Base-by-base conservation (phyloP, 2,113 vertebrate genomes). In the Lepus timidus region DNA sequence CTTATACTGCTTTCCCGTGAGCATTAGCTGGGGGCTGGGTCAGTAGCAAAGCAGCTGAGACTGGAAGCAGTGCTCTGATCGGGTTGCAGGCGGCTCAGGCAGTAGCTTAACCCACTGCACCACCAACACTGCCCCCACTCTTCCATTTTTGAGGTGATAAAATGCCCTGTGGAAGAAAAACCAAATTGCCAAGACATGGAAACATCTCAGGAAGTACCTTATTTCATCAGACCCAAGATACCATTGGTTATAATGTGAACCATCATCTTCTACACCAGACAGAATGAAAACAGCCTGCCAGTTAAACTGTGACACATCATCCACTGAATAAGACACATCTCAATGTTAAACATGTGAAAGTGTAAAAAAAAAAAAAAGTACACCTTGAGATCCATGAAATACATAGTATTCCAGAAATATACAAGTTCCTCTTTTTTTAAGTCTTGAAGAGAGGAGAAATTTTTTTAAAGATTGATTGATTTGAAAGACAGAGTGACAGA, bases 291-390 rank as follows among this genome's bases (percentile, higher is more conserved):
- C 17, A 70, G n/a, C 3, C 14, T 70, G 39, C 52, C 51, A 76
- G 20, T 55, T 75, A 64, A 70, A 82, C 49, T 25, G 1, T 36
- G 44, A 33, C 22, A 67, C 4, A 22, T 14, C 7, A 17, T 52
- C n/a, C 64, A 29, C 8, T 78, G 36, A 85, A 55, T 80, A 83
- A 83, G 25, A 52, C 29, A 22, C 71, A 89, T 52, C 19, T 87
- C 52, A 67, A 51, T 90, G 87, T 84, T 71, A 92, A 9, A n/a
- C 33, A 16, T 93, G 20, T 86, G 62, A 65, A 90, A 83, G 83
- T 85, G 8, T 65, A 44, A 44, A 44, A 44, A 44, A 20, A 92
- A 90, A 76, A 67, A 85, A 39, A 23, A 6, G 2, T 65, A 3
- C 33, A 65, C 19, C 58, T 83, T 81, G 19, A 25, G 75, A 86